Base-by-base conservation (phyloP, 1,140 invertebrate genomes). In the Coboldia fuscipes region DNA sequence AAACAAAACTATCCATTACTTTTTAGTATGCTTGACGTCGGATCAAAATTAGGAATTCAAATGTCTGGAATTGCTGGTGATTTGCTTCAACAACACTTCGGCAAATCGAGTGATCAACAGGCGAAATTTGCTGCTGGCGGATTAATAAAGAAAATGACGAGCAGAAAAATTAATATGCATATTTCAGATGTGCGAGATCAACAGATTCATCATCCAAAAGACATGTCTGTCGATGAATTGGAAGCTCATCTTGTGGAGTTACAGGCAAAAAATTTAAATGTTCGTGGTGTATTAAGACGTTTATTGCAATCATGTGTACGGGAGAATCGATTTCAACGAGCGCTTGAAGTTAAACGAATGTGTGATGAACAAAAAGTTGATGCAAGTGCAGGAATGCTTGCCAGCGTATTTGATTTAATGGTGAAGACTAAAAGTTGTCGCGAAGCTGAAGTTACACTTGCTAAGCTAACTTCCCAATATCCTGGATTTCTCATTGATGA, bases 241-340 rank as follows among this genome's bases (percentile, higher is more conserved):
- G 57, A 64, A 39, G 52, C 47, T 33, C 62, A 64, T 45, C 40
- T 66, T 0, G 40, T 58, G 2, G 61, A 67, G 37, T 41, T 67
- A 28, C 50, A 55, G 40, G 36, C 41, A 10, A 61, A 66, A 40
- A 40, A 50, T 16, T 45, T 62, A 37, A 58, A 63, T 41, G 53
- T 50, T 0, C 48, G 60, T 23, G 51, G 60, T 3, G 46, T 62
- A 0, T 27, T 66, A 12, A 44, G 62, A 3, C 55, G 50, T 27
- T 42, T 68, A 13, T 43, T 68, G 9, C 51, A 61, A 16, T n/a
- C 40, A 3, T 49, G 56, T 24, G 54, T 57, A 19, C 41, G 45
- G 0, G 38, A 54, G 3, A 51, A 54, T 0, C 51, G 64, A 39
- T n/a, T 54, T 1, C 31, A 58, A 21, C 46, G 55, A 18, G 58